These are phyloP conservation scores for Microtus montanus DNA, from an alignment of 2,113 vertebrate species.

Conservation along the genomic window DNA sequence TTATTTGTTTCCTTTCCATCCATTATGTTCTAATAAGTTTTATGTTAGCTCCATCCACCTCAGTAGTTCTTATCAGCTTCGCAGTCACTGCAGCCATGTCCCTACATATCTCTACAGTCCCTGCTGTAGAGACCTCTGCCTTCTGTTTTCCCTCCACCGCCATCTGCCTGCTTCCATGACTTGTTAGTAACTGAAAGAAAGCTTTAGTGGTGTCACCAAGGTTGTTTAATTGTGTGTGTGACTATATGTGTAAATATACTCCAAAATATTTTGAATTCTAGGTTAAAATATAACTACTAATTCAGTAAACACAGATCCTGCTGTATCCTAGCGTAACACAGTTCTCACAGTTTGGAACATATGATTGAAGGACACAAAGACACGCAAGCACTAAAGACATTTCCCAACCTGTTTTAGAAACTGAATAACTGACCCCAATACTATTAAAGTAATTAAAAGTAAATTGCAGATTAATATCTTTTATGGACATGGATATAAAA, in stretches of 20 bases:
- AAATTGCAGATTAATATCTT: not conserved
- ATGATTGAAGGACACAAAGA: not conserved
- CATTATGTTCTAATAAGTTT: not conserved
- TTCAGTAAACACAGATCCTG: not conserved
- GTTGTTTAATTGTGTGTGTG: not conserved
- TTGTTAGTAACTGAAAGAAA: not conserved
- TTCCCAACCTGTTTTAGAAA: constrained; percentile 1
- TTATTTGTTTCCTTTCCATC: not conserved
- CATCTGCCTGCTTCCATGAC: not conserved
- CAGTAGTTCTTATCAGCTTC: not conserved
- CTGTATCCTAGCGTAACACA: not conserved
- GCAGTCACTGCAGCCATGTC: no score
- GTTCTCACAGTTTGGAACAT: not conserved
- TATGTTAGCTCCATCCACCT: not conserved
- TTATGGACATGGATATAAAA: not conserved
- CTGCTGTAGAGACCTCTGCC: not conserved
- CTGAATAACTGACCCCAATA: not conserved
- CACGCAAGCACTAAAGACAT: not conserved
- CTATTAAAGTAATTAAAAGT: constrained; percentile 11
- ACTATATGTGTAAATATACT: not conserved
- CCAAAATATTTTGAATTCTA: not conserved
- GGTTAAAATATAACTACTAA: not conserved
- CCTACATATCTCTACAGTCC: no score
- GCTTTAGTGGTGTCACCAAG: not conserved
- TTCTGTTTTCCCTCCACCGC: not conserved